These are phyloP conservation scores for Paracyclopina nana DNA, from an alignment of 1,140 invertebrate species.

Conservation along the genomic window DNA sequence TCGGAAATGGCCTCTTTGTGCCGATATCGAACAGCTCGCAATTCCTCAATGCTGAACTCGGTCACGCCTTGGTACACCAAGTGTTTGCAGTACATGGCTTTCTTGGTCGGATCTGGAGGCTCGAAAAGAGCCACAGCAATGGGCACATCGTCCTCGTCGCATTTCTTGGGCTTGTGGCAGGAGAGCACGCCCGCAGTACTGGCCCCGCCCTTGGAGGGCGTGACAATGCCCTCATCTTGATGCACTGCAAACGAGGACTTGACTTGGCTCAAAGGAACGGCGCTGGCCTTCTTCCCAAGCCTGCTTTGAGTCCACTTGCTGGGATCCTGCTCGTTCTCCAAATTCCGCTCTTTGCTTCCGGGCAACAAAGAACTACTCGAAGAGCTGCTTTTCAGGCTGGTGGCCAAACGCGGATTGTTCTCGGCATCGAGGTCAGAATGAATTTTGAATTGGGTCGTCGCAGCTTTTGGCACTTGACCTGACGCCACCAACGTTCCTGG, in stretches of 20 bases:
- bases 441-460: background rate
- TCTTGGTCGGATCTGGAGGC: constrained; percentile 24
- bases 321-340: background rate
- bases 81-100: constrained; percentile 30
- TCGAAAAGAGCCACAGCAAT: constrained; percentile 25
- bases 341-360: background rate
- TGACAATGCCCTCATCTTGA: constrained; percentile 2
- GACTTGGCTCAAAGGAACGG: constrained; percentile 6
- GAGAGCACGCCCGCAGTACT: background rate
- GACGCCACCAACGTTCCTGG: constrained; percentile 1
- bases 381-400: background rate
- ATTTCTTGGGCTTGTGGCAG: constrained; percentile 3
- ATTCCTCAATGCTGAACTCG: constrained; percentile 36
- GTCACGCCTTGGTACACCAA: constrained; percentile 27
- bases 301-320: constrained; percentile 1
- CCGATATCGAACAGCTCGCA: constrained; percentile 25
- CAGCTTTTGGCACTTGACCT: background rate
- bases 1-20: constrained; percentile 4
- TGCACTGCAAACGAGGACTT: constrained; percentile 3
- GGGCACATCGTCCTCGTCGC: constrained; percentile 7
- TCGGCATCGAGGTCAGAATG: background rate
- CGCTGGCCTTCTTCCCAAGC: constrained; percentile 1
- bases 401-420: background rate
- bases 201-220: background rate
- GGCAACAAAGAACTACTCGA: background rate